Conservation (phyloP, 2,888 invertebrate genomes). For the Serripes groenlandicus region DNA sequence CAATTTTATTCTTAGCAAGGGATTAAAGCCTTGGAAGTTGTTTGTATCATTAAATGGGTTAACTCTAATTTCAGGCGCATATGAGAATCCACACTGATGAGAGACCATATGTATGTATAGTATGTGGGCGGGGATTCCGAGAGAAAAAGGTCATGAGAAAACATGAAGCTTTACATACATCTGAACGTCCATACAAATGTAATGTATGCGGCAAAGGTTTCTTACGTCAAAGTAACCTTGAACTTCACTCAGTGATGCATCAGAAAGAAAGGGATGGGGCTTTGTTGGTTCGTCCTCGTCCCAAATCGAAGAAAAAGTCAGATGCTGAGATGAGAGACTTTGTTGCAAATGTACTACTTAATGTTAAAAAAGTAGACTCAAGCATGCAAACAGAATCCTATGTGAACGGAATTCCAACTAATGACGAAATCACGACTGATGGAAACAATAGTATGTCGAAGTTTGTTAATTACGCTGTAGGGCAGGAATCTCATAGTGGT, state of each 20-base stretch:
- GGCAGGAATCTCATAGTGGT: slow-evolving; percentile 10
- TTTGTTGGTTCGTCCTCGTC: slow-evolving; percentile 31
- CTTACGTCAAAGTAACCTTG: slow-evolving; percentile 61
- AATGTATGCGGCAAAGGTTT: slow-evolving; percentile 61
- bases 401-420: slow-evolving; percentile 41
- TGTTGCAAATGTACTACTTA: slow-evolving; percentile 53
- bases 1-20: no score
- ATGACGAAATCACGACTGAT: slow-evolving; percentile 9
- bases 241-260: slow-evolving; percentile 69
- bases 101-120: slow-evolving; percentile 52
- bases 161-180: slow-evolving; percentile 60
- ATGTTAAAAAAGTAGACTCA: slow-evolving; percentile 59
- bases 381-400: slow-evolving; percentile 60
- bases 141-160: slow-evolving; percentile 66
- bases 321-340: slow-evolving; percentile 63
- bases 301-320: slow-evolving; percentile 48
- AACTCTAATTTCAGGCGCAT: slow-evolving; percentile 59
- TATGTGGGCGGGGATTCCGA: slow-evolving; percentile 59
- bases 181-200: slow-evolving; percentile 62
- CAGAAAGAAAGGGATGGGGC: slow-evolving; percentile 48
- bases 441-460: slow-evolving; percentile 43
- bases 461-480: slow-evolving; percentile 57
- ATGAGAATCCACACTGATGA: slow-evolving; percentile 61
- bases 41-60: no score
- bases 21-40: no score